Conservation (phyloP, 2,888 invertebrate species). For the Oasisia sp. region DNA sequence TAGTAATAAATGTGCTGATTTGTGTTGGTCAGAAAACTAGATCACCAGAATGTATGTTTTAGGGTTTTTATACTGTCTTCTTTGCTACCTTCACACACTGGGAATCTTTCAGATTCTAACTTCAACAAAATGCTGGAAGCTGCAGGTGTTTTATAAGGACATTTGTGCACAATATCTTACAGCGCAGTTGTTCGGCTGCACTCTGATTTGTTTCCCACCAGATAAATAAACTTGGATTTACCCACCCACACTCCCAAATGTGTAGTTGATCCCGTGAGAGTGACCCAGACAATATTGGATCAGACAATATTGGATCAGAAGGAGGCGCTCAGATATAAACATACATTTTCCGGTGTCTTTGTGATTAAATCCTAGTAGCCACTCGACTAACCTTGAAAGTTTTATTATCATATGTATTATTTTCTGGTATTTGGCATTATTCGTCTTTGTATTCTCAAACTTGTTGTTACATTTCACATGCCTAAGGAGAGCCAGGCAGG, state of each 20-base stretch:
- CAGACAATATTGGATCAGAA: no score
- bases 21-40: no score
- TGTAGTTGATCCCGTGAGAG: background rate
- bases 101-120: no score
- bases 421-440: background rate
- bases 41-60: no score
- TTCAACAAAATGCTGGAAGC: no score
- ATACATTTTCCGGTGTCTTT: background rate
- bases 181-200: no score
- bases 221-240: background rate
- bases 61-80: no score
- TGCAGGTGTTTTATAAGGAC: no score
- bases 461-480: background rate
- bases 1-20: no score
- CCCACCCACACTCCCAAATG: background rate
- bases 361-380: background rate
- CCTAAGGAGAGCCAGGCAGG: background rate
- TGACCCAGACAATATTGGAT: no score
- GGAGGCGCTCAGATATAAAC: background rate
- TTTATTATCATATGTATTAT: background rate
- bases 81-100: no score
- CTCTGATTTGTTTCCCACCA: background rate
- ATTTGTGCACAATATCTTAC: no score
- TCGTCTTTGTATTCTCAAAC: background rate
- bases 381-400: background rate